These are phyloP conservation scores for Tapirus terrestris DNA, from an alignment of 2,113 vertebrate species.

Conservation along the genomic window DNA sequence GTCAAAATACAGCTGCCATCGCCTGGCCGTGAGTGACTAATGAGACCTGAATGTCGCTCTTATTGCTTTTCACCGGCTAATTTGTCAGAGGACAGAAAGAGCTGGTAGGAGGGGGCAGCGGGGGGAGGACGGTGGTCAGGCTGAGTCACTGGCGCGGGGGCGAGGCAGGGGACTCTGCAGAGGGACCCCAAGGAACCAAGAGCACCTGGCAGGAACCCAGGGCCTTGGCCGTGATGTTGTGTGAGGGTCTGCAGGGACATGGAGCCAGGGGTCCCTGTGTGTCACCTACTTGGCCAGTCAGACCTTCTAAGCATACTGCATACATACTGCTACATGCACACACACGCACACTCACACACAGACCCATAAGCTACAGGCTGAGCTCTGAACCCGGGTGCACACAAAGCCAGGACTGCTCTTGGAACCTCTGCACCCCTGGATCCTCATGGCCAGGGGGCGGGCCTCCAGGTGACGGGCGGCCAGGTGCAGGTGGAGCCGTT, in stretches of 20 bases:
- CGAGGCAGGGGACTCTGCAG: neutral
- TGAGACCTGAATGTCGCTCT: neutral
- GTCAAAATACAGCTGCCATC: conserved; percentile 13
- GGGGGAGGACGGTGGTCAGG: too few relatives aligned
- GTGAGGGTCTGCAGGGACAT: neutral
- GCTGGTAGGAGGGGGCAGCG: rapidly evolving
- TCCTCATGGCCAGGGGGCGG: neutral
- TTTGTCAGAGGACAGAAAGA: neutral
- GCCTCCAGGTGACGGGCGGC: neutral
- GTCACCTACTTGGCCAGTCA: rapidly evolving
- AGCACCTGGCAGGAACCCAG: neutral
- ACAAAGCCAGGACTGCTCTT: rapidly evolving
- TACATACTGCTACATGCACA: too few relatives aligned
- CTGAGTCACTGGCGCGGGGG: neutral
- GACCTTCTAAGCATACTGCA: neutral
- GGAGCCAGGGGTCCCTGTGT: rapidly evolving
- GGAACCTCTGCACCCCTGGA: rapidly evolving
- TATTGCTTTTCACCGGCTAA: conserved; percentile 25
- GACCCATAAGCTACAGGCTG: rapidly evolving
- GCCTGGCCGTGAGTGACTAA: conserved; percentile 8
- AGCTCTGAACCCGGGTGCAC: rapidly evolving
- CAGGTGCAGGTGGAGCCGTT: neutral
- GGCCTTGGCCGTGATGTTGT: rapidly evolving
- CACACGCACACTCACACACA: rapidly evolving
- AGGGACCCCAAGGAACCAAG: neutral